These are phyloP conservation scores for Barypeithes pellucidus DNA, from an alignment of 2,888 invertebrate genomes.

Conservation along the genomic window DNA sequence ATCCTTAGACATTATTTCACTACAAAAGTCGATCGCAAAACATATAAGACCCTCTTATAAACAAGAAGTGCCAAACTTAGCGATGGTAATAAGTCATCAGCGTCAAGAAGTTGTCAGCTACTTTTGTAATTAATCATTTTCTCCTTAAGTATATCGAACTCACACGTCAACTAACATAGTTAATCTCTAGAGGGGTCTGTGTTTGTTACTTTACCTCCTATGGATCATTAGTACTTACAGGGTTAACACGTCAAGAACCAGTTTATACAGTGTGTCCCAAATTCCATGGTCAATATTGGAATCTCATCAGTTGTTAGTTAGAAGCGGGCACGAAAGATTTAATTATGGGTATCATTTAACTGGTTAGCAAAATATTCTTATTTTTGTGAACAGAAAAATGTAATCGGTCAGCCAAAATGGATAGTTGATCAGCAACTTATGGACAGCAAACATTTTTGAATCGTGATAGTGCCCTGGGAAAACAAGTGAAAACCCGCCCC, in stretches of 20 bases:
- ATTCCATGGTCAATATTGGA: too few relatives aligned
- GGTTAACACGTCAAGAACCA: constrained; percentile 6
- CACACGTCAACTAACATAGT: constrained; percentile 52
- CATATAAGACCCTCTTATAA: constrained; percentile 12
- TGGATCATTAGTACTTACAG: constrained; percentile 43
- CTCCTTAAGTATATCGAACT: constrained; percentile 48
- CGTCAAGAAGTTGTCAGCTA: constrained; percentile 65
- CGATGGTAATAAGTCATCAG: constrained; percentile 67
- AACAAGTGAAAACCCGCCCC: too few relatives aligned
- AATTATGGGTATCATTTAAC: too few relatives aligned
- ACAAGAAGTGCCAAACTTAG: constrained; percentile 37
- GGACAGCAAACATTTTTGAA: too few relatives aligned
- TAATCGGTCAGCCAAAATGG: too few relatives aligned
- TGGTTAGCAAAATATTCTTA: too few relatives aligned
- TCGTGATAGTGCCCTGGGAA: too few relatives aligned
- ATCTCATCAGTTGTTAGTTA: too few relatives aligned
- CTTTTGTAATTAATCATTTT: constrained; percentile 68
- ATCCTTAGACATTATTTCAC: neutral
- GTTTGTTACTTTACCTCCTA: constrained; percentile 46
- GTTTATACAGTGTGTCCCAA: neutral
- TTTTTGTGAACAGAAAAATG: too few relatives aligned
- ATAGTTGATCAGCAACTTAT: too few relatives aligned
- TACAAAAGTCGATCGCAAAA: constrained; percentile 1
- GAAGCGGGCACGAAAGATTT: too few relatives aligned
- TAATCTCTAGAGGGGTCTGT: constrained; percentile 50